Conservation (phyloP, 2,888 invertebrate species). For the Meteorus colon region DNA sequence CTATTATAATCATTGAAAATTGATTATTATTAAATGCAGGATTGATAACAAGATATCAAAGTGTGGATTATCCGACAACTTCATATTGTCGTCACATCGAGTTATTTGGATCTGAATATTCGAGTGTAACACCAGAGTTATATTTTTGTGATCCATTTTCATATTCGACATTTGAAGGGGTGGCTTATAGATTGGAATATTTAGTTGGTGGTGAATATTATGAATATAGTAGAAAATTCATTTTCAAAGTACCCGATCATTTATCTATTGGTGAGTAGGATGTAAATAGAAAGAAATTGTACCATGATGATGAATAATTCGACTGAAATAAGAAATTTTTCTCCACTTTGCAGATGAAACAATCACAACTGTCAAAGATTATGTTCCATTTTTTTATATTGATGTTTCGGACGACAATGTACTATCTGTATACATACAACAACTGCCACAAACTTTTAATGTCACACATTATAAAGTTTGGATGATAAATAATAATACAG, state of each 20-base stretch:
- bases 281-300: neutral
- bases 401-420: conserved; percentile 64
- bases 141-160: conserved; percentile 65
- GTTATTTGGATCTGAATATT: conserved; percentile 52
- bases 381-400: conserved; percentile 66
- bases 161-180: conserved; percentile 57
- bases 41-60: conserved; percentile 63
- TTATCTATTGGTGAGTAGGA: conserved; percentile 59
- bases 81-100: conserved; percentile 60
- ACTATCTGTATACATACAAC: conserved; percentile 64
- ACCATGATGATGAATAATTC: neutral
- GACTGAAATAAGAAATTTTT: neutral
- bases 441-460: conserved; percentile 64
- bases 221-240: conserved; percentile 63
- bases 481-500: conserved; percentile 64
- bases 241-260: conserved; percentile 65
- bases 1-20: no score
- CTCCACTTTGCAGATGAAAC: conserved; percentile 51
- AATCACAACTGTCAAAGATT: conserved; percentile 53
- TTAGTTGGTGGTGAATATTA: conserved; percentile 54
- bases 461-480: conserved; percentile 65
- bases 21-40: conserved; percentile 49
- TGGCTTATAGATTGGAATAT: conserved; percentile 63
- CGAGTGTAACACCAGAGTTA: conserved; percentile 52
- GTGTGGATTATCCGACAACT: conserved; percentile 52